These are phyloP conservation scores for Paralvinella palmiformis DNA, from an alignment of 1,140 invertebrate species.

Conservation along the genomic window DNA sequence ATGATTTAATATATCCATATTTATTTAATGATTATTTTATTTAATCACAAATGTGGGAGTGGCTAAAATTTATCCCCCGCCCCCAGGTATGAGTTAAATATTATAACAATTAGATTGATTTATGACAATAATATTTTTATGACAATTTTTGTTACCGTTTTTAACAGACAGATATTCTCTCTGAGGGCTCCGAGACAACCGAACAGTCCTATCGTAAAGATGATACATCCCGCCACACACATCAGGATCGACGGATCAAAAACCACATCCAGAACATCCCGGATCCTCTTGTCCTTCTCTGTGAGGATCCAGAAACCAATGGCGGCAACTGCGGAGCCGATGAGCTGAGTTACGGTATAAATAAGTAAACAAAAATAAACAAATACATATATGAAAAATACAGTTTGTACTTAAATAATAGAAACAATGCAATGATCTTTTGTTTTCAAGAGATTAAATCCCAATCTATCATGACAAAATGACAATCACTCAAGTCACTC, in stretches of 20 bases:
- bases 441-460: background rate
- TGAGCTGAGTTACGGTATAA: conserved; percentile 58
- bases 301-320: conserved; percentile 83
- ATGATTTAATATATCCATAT: too few species aligned
- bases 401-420: background rate
- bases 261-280: conserved; percentile 83
- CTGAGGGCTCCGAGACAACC: conserved; percentile 85
- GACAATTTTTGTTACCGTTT: too few species aligned
- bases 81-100: too few species aligned
- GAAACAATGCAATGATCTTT: background rate
- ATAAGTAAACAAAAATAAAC: background rate
- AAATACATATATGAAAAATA: background rate
- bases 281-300: conserved; percentile 79
- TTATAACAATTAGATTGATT: too few species aligned
- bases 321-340: conserved; percentile 74
- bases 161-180: conserved; percentile 85
- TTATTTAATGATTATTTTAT: too few species aligned
- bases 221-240: conserved; percentile 74
- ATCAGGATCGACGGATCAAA: conserved; percentile 85
- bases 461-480: background rate
- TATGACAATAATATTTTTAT: too few species aligned
- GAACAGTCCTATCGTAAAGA: conserved; percentile 86
- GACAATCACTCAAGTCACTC: background rate
- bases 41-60: too few species aligned
- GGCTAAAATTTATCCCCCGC: too few species aligned